Evolutionary conservation across 2,797 vertebrate genomes (phyloP), one percentile per base, ranked within the genome.

Genomic region (Leptatherina wallacei): DNA sequence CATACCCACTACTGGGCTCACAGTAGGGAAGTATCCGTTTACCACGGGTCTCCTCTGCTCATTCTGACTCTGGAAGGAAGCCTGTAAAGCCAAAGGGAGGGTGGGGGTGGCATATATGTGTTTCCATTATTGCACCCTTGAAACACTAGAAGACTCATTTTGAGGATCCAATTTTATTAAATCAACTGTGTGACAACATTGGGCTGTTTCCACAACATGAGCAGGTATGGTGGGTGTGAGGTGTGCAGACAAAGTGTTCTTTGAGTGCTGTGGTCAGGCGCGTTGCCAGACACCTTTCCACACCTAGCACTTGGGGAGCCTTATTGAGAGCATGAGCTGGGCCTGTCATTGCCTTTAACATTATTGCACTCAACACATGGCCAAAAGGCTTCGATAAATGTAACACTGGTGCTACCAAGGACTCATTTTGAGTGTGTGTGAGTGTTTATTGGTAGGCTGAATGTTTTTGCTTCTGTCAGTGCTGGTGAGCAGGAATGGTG

Each of bases 81-180:
- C 80, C 83, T 86, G 77, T 81, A 75, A 84, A 86, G 77, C 71
- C 35, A 74, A 74, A 75, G 33, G 8, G 52, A 22, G 70, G 55
- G 76, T 0, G 14, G 75, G 54, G 47, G 60, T 1, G 27, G 56
- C 40, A 57, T 69, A 65, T 72, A 66, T 77, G 82, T 82, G 65
- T 92, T 93, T 92, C 89, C 90, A 92, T 92, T 89, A 36, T 71
- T 85, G 77, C 56, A 61, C 72, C 77, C 84, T 82, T 82, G 83
- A 88, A 92, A 92, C 82, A 81, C 85, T 83, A 85, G 77, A 90
- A 90, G 85, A 81, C 89, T 92, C 89, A 88, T 91, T 90, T 90
- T 88, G 75, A 84, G 82, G 87, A 88, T 91, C 89, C 90, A 92
- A 61, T 93, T 93, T 93, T 91, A 90, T 92, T 91, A 90, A 93